Conservation (phyloP, 2,113 vertebrate species). For the Globicephala melas region DNA sequence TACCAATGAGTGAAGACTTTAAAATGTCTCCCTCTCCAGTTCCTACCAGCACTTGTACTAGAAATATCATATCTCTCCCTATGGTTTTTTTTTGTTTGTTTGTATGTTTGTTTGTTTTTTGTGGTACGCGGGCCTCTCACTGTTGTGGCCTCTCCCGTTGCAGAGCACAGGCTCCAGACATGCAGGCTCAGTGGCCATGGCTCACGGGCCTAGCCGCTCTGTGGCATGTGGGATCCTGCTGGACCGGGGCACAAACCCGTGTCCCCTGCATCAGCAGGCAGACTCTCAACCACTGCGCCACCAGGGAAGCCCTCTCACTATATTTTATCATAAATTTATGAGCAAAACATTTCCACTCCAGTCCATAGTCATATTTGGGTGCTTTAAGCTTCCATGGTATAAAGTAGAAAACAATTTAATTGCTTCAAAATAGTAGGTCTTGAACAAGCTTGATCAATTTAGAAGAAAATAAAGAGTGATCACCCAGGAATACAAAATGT, state of each 20-base stretch:
- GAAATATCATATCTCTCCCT: background rate
- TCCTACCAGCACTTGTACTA: background rate
- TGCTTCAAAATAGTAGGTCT: background rate
- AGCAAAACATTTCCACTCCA: background rate
- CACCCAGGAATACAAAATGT: background rate
- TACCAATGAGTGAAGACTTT: background rate
- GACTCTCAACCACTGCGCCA: no score
- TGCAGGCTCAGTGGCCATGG: no score
- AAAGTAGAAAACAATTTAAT: background rate
- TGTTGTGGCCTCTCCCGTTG: no score
- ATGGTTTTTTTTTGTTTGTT: no score
- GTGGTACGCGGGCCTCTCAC: no score
- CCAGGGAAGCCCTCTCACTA: background rate
- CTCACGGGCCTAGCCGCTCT: no score
- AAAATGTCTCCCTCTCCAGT: background rate
- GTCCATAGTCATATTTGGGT: accelerated
- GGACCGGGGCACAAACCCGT: no score
- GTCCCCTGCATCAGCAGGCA: no score
- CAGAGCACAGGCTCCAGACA: no score
- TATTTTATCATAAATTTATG: background rate
- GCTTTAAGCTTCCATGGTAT: background rate
- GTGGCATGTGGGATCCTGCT: no score
- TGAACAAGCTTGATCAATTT: background rate
- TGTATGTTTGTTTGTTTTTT: no score
- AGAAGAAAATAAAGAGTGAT: background rate